Base-by-base conservation (phyloP, 1,140 invertebrate genomes). In the Brachionus angularis region DNA sequence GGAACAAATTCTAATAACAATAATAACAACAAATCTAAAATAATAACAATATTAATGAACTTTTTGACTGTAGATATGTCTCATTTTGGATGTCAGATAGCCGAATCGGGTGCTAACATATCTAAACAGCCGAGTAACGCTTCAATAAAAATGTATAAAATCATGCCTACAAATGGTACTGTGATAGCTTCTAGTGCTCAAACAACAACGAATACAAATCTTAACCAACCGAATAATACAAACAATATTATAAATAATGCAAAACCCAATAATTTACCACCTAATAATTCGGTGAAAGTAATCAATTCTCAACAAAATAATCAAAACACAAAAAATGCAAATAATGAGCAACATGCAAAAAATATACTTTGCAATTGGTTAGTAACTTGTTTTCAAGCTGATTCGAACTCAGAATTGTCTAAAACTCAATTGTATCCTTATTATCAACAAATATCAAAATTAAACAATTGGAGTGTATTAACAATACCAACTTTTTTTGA, bases 381-480 rank as follows among this genome's bases (percentile, higher is more conserved):
- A 46, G 29, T 67, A n/a, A 67, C 62, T 12, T 67, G 62, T 29
- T 67, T 67, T 50, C 62, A 67, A 47, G 33, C 21, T 47, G 62
- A 67, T n/a, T 1, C 14, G n/a, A 67, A 67, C 25, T 67, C 62
- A 34, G 62, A 67, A 50, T 27, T 67, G 2, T 67, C 62, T 10
- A 67, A 67, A 67, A 47, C 62, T 10, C 62, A 67, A 47, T 27
- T 67, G 14, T 67, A 67, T 47, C 62, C 62, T 12, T 67, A 67
- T 67, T 67, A 67, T 33, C 62, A 67, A 23, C 62, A 67, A 50
- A 67, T 67, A 29, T 46, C 62, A 8, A 67, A 67, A 23, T 67
- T 34, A 8, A 67, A 67, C 31, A 50, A 50, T 47, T 67, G 62
- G 62, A 39, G 39, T 29, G 34, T 50, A 31, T 42, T 67, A 10